These are phyloP conservation scores for Ornithoptera alexandrae DNA, from an alignment of 2,888 invertebrate genomes.

Conservation along the genomic window DNA sequence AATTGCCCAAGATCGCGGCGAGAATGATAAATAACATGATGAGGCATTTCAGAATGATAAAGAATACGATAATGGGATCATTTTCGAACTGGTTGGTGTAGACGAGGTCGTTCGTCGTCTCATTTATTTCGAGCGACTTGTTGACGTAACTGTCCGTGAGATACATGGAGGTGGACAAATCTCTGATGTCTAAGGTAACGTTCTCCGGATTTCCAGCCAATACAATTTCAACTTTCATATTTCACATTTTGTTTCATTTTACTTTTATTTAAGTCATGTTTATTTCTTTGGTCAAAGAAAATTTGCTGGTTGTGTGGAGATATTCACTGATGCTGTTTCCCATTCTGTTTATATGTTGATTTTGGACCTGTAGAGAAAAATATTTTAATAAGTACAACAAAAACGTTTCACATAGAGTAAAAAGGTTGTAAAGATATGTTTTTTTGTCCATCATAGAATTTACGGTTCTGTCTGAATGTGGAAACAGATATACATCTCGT, in stretches of 20 bases:
- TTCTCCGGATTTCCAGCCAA: constrained; percentile 52
- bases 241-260: constrained; percentile 53
- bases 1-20: constrained; percentile 93
- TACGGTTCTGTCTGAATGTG: too few relatives aligned
- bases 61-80: constrained; percentile 77
- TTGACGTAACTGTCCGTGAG: constrained; percentile 65
- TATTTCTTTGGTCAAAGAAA: constrained; percentile 50
- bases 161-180: constrained; percentile 73
- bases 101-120: constrained; percentile 58
- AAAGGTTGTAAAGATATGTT: too few relatives aligned
- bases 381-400: too few relatives aligned
- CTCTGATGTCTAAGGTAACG: constrained; percentile 60
- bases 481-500: too few relatives aligned
- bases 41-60: constrained; percentile 84
- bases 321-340: constrained; percentile 36
- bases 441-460: too few relatives aligned
- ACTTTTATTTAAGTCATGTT: constrained; percentile 49
- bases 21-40: constrained; percentile 94
- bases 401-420: too few relatives aligned
- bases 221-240: constrained; percentile 54
- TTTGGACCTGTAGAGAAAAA: constrained; percentile 40
- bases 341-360: constrained; percentile 35
- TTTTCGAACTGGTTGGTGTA: constrained; percentile 64
- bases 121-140: constrained; percentile 58
- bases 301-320: constrained; percentile 38